Base-by-base conservation (phyloP, 2,797 vertebrate species). In the Cryptoblepharus egeriae region DNA sequence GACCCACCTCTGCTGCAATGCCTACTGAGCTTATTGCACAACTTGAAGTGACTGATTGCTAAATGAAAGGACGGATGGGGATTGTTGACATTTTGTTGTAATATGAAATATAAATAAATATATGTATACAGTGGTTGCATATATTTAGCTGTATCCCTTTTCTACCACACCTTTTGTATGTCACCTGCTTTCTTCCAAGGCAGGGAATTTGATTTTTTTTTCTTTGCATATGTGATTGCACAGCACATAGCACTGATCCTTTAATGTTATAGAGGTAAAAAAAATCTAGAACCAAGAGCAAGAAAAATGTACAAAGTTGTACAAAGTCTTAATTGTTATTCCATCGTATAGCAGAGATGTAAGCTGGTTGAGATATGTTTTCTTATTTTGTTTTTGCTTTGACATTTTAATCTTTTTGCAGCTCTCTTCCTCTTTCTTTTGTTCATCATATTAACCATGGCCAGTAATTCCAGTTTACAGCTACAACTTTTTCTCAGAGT, bases 101-200 rank as follows among this genome's bases (percentile, higher is more conserved):
- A 82, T 64, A 7, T 64, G 42, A 2, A 73, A n/a, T 81, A 77
- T 83, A 45, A 83, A 72, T 28, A 73, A 69, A 72, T 77, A 55
- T 93, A 13, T 57, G 37, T 87, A 80, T 75, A 64, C 80, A 71
- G 60, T 78, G 67, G 72, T 83, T 74, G 91, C 92, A 92, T 85
- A 89, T 93, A 86, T 92, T 90, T 78, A 92, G 91, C 85, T 88
- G 81, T 83, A 92, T 78, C 82, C 79, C 37, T 83, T 89, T 92
- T 89, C 90, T 39, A 30, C 69, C 88, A 79, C 71, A 42, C 64
- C 57, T 67, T 86, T 88, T 91, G 73, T 92, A 80, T 10, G 7
- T 93, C 89, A 84, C 90, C 88, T 88, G 81, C 91, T 90, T 84
- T 92, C 90, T 87, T 42, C 15, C 77, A 0, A 77, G 83, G 88